Evolutionary conservation across 2,888 invertebrate species (phyloP), one percentile per base, ranked within the genome.

Genomic region (Lottia gigantea): DNA sequence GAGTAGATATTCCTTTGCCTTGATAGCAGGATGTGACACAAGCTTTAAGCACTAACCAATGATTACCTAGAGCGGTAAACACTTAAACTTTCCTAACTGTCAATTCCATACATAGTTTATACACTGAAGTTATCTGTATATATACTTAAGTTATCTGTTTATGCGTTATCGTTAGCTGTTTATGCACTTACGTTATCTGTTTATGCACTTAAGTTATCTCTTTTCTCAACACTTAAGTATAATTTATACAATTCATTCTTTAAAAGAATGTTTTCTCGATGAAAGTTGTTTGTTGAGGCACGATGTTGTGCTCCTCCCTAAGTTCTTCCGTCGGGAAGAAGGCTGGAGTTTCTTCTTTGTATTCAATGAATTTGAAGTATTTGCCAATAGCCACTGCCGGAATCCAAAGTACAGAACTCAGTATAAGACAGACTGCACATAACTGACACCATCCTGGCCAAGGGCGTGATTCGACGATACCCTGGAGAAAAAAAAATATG

Each of bases 391-490:
- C 82, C 1, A 83, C 77, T 3, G 76, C 78, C 1, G 83, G 83
- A 26, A 84, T 84, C 80, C 83, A 83, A n/a, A 82, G 25, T 0
- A 82, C 72, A 0, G 83, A 81, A 61, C 78, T 72, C 15, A 81
- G 66, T 45, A 84, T 82, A 15, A 84, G 74, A 16, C 81, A 55
- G 16, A 76, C 79, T 7, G 82, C 83, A n/a, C 83, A 14, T 7
- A 80, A 16, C 67, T 79, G 78, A 64, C 81, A 80, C 81, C 82
- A 82, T 80, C 81, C 80, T 1, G 83, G 83, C 80, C 80, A 82
- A 6, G 78, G 79, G 0, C 75, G 67, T 2, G 76, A 31, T 0
- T 77, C 72, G 11, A 75, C 71, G 12, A 71, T 68, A 31, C 78
- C 83, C 83, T 83, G 76, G 46, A 75, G 73, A 19, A 26, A 64